Percentiles rank a stretch among this genome's conserved stretches.
phyloP scores from a whole-genome alignment of 2,888 invertebrate species.

The Galerucella pusilla region DNA sequence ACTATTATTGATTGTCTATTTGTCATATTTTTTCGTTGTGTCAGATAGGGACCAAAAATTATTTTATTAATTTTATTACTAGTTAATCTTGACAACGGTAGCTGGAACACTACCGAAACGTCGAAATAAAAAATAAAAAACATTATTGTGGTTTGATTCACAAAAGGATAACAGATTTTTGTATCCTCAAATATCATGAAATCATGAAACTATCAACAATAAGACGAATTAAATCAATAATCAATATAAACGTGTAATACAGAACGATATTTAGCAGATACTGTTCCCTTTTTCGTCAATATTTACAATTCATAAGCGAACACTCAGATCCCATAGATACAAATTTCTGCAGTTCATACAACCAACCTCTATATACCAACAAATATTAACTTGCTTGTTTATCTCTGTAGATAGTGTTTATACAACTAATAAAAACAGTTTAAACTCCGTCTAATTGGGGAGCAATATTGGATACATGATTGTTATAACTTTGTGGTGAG shows the following conservation, averaged over 20 bases:
- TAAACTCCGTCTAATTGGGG: not conserved
- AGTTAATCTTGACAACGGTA: too few species aligned
- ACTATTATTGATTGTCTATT: too few species aligned
- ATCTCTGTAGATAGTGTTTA: not conserved
- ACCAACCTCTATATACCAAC: not conserved
- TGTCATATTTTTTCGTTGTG: too few species aligned
- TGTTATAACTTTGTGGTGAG: too few species aligned
- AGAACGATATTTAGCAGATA: slow-evolving; percentile 2
- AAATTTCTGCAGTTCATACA: not conserved
- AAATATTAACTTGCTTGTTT: not conserved
- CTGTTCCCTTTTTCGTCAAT: slow-evolving; percentile 1
- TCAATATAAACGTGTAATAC: not conserved
- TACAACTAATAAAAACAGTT: not conserved
- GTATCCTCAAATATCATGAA: too few species aligned
- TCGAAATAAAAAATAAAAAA: too few species aligned
- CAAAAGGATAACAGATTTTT: too few species aligned
- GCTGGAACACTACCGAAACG: too few species aligned
- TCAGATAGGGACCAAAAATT: too few species aligned
- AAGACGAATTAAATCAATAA: not conserved
- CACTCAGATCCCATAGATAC: not conserved
- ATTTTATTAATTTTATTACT: too few species aligned
- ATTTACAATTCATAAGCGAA: not conserved
- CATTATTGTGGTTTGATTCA: too few species aligned
- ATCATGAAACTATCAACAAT: not conserved
- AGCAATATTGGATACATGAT: too few species aligned